These are phyloP conservation scores for Pararge aegeria DNA, from an alignment of 1,140 invertebrate genomes.

Conservation along the genomic window DNA sequence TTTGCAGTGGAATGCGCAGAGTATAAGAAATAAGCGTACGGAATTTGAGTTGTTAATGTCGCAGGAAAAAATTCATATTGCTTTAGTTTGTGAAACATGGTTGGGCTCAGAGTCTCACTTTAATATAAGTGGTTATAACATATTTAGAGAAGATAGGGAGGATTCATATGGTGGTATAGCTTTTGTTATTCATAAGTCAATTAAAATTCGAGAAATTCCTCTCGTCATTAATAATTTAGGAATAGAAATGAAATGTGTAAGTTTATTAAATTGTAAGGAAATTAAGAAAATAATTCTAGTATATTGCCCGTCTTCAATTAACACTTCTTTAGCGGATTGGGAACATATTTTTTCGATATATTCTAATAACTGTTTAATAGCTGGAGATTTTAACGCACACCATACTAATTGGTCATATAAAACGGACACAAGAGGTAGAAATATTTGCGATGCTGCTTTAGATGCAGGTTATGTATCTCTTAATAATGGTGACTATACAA, in stretches of 20 bases:
- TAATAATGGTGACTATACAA: slow-evolving; percentile 19
- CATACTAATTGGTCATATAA: slow-evolving; percentile 21
- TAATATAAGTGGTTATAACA: slow-evolving; percentile 20
- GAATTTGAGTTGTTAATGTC: slow-evolving; percentile 12
- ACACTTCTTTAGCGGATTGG: slow-evolving; percentile 18
- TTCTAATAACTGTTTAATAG: slow-evolving; percentile 13
- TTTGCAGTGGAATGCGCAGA: slow-evolving; percentile 25
- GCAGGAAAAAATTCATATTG: slow-evolving; percentile 21
- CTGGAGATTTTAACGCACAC: slow-evolving; percentile 26
- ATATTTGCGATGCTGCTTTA: slow-evolving; percentile 11
- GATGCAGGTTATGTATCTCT: slow-evolving; percentile 13
- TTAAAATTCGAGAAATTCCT: slow-evolving; percentile 6
- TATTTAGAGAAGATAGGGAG: slow-evolving; percentile 19
- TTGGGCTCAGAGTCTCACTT: slow-evolving; percentile 1
- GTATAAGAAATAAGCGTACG: slow-evolving; percentile 11
- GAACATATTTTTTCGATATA: slow-evolving; percentile 17
- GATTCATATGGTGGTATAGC: slow-evolving; percentile 25
- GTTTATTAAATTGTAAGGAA: slow-evolving; percentile 21
- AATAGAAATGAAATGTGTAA: slow-evolving; percentile 14
- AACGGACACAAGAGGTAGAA: slow-evolving; percentile 11
- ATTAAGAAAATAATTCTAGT: slow-evolving; percentile 17
- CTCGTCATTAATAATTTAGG: slow-evolving; percentile 4
- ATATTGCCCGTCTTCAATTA: slow-evolving; percentile 19
- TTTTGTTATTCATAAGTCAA: slow-evolving; percentile 23
- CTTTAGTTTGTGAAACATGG: slow-evolving; percentile 27